Evolutionary conservation across 92 coral and sea anemone species (phyloP).

Genomic region (Porites evermanni): DNA sequence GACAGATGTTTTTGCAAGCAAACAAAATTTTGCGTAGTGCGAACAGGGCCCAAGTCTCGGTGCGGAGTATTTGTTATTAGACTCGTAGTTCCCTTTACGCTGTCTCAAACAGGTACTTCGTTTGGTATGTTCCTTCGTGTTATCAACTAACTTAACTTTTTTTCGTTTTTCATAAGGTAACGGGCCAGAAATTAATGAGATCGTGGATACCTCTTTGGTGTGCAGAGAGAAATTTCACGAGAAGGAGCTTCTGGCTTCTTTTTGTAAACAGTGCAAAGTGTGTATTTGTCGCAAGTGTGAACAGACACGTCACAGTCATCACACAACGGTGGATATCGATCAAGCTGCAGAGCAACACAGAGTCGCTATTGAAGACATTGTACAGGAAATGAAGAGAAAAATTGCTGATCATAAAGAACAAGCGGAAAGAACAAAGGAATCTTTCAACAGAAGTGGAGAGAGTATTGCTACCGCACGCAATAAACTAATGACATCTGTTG

Average conservation of each 20-base stretch:
- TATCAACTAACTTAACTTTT: too few relatives aligned
- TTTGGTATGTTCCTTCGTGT: too few relatives aligned
- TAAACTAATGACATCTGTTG: slow-evolving; percentile 3
- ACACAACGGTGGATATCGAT: slow-evolving; percentile 10
- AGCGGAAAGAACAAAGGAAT: neutral
- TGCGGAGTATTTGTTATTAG: too few relatives aligned
- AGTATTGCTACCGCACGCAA: slow-evolving; percentile 13
- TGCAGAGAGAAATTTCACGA: slow-evolving; percentile 12
- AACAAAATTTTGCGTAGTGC: too few relatives aligned
- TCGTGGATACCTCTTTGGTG: neutral
- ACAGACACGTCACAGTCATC: slow-evolving; percentile 20
- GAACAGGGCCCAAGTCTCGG: too few relatives aligned
- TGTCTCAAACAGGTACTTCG: too few relatives aligned
- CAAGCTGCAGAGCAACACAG: slow-evolving; percentile 8
- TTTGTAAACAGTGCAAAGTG: slow-evolving; percentile 19
- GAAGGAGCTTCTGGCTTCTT: neutral
- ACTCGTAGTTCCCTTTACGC: too few relatives aligned
- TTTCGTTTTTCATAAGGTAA: neutral
- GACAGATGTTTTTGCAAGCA: too few relatives aligned
- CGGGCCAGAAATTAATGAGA: neutral
- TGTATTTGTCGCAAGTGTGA: slow-evolving; percentile 26
- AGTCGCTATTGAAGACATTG: neutral
- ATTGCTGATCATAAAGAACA: neutral
- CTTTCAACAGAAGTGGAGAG: neutral
- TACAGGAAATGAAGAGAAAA: neutral